Base-by-base conservation (phyloP, 1,140 invertebrate species). In the Schlechtendalia chinensis region DNA sequence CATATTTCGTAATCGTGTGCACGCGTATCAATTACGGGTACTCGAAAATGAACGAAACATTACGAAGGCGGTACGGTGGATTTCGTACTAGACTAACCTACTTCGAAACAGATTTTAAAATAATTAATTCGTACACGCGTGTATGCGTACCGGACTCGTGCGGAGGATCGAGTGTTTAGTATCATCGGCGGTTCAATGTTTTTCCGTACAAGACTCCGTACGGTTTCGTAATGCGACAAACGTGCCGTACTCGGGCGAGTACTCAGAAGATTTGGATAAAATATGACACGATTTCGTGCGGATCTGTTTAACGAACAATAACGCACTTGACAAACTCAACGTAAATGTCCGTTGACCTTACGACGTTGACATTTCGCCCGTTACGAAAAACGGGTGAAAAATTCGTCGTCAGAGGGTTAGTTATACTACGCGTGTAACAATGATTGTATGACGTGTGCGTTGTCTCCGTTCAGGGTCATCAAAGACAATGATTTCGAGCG, bases 401-500 rank as follows among this genome's bases (percentile, higher is more conserved):
- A 69, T 14, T 47, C 45, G 22, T 14, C 11, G 14, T 69, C n/a
- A 69, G 8, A 39, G 32, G 32, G 32, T 39, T n/a, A 22, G n/a
- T 69, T 24, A 14, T 22, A 47, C n/a, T 67, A 22, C 45, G 16
- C 16, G 61, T 32, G 17, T 32, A 29, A 22, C 4, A 67, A 67
- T 72, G 54, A 72, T 53, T 50, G 27, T 72, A 72, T 50, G 19
- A 72, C 53, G 69, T 54, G 47, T 24, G 69, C 24, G 24, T 72
- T 72, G 24, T 63, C 61, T 53, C 19, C 12, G 69, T 53, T 72
- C 69, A 72, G 69, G 69, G 69, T 32, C 69, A 53, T 72, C 27
- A 14, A 47, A 69, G 32, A 39, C 45, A 69, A 69, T 69, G 45
- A 69, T 69, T 39, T 47, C 19, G 65, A 39, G 39, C 39, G 11